Evolutionary conservation across 2,888 invertebrate genomes (phyloP), one percentile per base, ranked within the genome.

Genomic region (Euzophera pinguis): DNA sequence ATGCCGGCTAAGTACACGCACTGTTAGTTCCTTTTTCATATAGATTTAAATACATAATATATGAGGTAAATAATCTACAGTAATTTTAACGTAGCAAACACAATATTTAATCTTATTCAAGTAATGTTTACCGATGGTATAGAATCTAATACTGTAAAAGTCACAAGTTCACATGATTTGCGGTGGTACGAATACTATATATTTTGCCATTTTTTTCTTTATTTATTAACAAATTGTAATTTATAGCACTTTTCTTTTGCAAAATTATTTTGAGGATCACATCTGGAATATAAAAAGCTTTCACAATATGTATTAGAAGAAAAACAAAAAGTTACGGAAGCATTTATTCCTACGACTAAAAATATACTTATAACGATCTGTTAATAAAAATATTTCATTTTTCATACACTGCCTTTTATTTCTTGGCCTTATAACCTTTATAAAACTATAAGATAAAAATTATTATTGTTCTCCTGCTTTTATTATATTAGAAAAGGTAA

Each of bases 11-110:
- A 78, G 81, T 78, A 77, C 71, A 75, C 67, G 78, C 83, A 81
- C 80, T 75, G 71, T 81, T 87, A 88, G 89, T 89, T 89, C 89
- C 89, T 89, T 83, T n/a, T 78, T 81, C 80, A 77, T 76, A 81
- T 86, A 86, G 78, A 72, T 71, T 71, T 70, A 73, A 73, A 58
- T 67, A 69, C 64, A 69, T 70, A 67, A 61, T 67, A 61, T 47
- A 49, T 37, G 35, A 50, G 14, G n/a, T 63, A 61, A 72, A 64
- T 76, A 69, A 73, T 72, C 64, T 54, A 57, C 63, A 65, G 61
- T 69, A 69, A 64, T 67, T 61, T 68, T 66, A 65, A 65, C 62
- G 67, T 70, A 73, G 69, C 35, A 49, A 57, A 57, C 58, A 56
- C 55, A 14, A 39, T 49, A 39, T 3, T 3, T 29, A 39, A 39